A percentile compares a stretch with the other conserved stretches of the same genome.
Conservation (phyloP, 2,113 vertebrate genomes). For the Periophthalmodon schlosseri region DNA sequence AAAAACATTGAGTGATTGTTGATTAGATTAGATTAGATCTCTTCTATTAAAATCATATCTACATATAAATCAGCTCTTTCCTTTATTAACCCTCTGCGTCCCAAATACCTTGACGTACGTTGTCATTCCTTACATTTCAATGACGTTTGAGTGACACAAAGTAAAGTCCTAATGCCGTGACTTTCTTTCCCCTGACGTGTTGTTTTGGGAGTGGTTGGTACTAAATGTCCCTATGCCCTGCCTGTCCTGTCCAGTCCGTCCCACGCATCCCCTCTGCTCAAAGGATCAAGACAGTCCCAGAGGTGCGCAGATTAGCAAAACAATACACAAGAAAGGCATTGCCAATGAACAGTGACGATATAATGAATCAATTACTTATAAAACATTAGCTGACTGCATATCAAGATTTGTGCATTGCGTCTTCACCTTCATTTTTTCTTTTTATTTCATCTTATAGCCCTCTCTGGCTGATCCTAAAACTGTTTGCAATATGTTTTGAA, state of each 20-base stretch:
- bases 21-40: too few species aligned
- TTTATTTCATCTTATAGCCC: too few species aligned
- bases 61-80: too few species aligned
- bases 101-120: not conserved
- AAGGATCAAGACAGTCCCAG: not conserved
- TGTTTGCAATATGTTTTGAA: too few species aligned
- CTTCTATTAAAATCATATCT: too few species aligned
- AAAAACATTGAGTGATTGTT: too few species aligned
- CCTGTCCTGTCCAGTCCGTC: not conserved
- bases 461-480: too few species aligned
- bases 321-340: not conserved
- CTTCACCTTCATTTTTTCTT: too few species aligned
- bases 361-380: not conserved
- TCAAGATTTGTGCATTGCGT: too few species aligned
- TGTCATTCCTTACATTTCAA: constrained; percentile 11
- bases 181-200: not conserved
- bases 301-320: not conserved
- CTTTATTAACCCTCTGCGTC: not conserved
- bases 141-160: not conserved
- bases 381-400: not conserved
- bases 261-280: not conserved
- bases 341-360: not conserved
- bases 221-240: not conserved
- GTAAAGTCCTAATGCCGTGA: not conserved
- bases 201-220: not conserved